Evolutionary conservation across 2,113 vertebrate species (phyloP), one percentile per base, ranked within the genome.

Genomic region (Gymnocephalus cernua): DNA sequence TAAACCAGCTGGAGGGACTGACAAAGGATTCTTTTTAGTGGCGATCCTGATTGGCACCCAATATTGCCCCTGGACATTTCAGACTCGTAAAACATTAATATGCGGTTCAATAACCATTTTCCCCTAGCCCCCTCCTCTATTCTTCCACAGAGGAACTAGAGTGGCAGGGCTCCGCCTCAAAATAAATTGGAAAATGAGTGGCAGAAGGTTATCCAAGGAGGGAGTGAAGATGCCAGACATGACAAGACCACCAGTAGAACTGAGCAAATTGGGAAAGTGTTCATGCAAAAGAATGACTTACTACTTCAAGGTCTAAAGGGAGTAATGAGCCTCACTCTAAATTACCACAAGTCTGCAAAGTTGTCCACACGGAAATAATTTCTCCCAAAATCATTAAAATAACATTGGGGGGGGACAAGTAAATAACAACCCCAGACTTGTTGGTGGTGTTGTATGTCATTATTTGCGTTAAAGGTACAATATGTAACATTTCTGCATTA

Each of bases 11-110:
- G 82, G 62, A 73, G 47, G 47, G 57, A 71, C 79, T 66, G 32
- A 89, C 81, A 89, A 89, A 84, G 82, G 70, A 45, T 74, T 89
- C 67, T 80, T 90, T 68, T 90, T 74, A 86, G 79, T 59, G 77
- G 83, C 70, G 59, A 77, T 74, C 72, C 75, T 88, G 87, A 90
- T 76, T 84, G 79, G 81, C 79, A 90, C 69, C 80, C 66, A 83
- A 58, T 48, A 81, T 63, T 59, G 82, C 84, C 82, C 79, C 77
- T 71, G 78, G 84, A 79, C 71, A 91, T 84, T 86, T 89, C 53
- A 79, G 62, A 48, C 77, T 58, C 25, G 9, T 86, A 73, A 89
- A 86, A 73, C 72, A 76, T 86, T 85, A 85, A 75, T 86, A 65
- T 77, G 80, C 57, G 83, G 69, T 86, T 90, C 72, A 78, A 86